Conservation (phyloP, 2,113 vertebrate species). For the Sardina pilchardus region DNA sequence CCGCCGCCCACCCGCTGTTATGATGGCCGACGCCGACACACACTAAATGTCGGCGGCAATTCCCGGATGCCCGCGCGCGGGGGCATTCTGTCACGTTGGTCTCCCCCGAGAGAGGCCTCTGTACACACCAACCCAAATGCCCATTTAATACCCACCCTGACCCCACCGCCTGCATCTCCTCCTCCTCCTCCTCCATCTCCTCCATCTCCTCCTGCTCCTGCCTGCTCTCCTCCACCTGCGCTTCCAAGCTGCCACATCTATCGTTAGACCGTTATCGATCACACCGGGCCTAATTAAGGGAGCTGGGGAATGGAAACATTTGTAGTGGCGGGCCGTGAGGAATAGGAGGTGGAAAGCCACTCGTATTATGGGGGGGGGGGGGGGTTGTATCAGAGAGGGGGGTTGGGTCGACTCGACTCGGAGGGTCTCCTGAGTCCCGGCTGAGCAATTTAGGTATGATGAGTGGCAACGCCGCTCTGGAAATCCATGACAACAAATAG, state of each 20-base stretch:
- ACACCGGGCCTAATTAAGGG: neutral
- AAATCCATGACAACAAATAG: constrained; percentile 13
- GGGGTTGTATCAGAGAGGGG: no score
- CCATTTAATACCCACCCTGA: neutral
- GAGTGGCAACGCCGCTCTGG: neutral
- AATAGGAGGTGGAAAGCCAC: constrained; percentile 7
- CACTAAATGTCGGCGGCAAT: neutral
- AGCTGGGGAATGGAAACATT: constrained; percentile 10
- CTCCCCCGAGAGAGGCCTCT: neutral
- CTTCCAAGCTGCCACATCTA: neutral
- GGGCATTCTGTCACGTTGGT: neutral
- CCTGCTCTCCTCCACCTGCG: neutral
- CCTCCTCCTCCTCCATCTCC: neutral
- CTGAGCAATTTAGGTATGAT: no score
- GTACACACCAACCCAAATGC: neutral
- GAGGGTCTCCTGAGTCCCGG: no score
- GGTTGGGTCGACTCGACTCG: neutral
- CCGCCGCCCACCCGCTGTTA: neutral
- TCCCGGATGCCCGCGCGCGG: no score
- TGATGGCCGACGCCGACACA: neutral
- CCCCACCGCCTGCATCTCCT: neutral
- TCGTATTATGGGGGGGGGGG: neutral
- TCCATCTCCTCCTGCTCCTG: neutral
- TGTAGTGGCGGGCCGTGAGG: constrained; percentile 10
- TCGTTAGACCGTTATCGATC: constrained; percentile 6